phyloP scores from a whole-genome alignment of 2,113 vertebrate species.

The cat (Felis catus) region F.catus_Fca126_mat1.0 CM031427.1:32322501-32323000 shows the following conservation, averaged over 20 bases:
- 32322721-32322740: conserved; percentile 88
- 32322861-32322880: background rate
- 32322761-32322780: background rate
- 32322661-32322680: conserved; percentile 89
- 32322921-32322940: background rate
- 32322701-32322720: conserved; percentile 89
- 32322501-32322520: background rate
- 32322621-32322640: conserved; percentile 89
- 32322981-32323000: background rate
- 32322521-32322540: too few relatives aligned
- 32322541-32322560: too few relatives aligned
- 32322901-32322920: background rate
- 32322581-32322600: conserved; percentile 61
- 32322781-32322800: background rate
- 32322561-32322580: accelerated
- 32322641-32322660: conserved; percentile 92
- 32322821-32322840: background rate
- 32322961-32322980: too few relatives aligned
- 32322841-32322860: accelerated
- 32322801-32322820: too few relatives aligned
- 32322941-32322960: too few relatives aligned
- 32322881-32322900: background rate
- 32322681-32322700: conserved; percentile 88
- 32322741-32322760: background rate
- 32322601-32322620: conserved; percentile 61